Evolutionary conservation across 2,113 vertebrate genomes (phyloP).

Genomic region (Eidolon helvum): DNA sequence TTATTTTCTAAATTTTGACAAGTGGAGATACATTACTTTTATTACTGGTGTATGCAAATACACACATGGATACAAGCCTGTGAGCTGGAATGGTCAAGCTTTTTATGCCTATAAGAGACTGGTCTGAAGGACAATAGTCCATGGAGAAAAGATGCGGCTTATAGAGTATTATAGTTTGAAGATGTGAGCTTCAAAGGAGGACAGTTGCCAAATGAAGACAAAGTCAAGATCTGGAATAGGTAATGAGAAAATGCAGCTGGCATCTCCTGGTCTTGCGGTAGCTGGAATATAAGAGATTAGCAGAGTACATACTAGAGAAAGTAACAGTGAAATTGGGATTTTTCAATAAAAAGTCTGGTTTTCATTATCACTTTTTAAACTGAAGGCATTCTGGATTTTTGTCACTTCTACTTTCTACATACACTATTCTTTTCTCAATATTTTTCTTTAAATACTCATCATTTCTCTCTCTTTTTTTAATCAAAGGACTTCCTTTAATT

Average conservation of each 20-base stretch:
- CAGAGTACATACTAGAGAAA: not conserved
- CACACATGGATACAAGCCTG: not conserved
- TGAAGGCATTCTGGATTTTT: not conserved
- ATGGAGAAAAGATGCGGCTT: not conserved
- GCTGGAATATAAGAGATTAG: not conserved
- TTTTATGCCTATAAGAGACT: not conserved
- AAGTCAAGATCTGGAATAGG: not conserved
- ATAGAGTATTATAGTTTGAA: not conserved
- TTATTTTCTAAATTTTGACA: not conserved
- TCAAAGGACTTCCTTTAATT: not conserved
- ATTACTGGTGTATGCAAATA: not conserved
- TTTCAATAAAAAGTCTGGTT: not conserved
- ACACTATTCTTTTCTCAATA: not conserved
- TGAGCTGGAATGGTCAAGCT: not conserved
- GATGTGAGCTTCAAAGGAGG: not conserved
- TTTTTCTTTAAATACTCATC: not conserved
- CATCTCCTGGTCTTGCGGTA: not conserved
- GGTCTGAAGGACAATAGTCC: not conserved
- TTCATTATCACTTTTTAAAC: not conserved
- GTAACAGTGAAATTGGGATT: not conserved
- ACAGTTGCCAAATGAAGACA: not conserved
- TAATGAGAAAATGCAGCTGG: not conserved
- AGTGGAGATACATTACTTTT: not conserved
- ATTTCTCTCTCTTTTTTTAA: not conserved
- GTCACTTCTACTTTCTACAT: not conserved